A percentile compares a stretch with the other conserved stretches of the same genome.
Evolutionary conservation across 1,140 invertebrate genomes (phyloP).

Genomic region (Galleria mellonella): DNA sequence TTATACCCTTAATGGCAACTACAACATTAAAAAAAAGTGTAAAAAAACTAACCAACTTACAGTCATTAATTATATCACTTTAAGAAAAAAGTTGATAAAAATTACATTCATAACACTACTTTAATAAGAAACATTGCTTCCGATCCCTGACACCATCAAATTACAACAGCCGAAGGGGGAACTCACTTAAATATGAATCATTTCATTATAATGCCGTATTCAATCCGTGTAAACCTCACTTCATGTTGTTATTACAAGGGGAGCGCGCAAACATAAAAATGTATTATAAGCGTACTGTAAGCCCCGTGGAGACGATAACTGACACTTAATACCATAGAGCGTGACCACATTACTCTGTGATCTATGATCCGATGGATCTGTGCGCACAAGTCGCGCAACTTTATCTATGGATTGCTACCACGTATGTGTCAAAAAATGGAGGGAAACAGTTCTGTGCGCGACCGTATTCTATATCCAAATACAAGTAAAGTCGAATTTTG

Average conservation of each 20-base stretch:
- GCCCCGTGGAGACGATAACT: conserved; percentile 70
- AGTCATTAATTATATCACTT: no score
- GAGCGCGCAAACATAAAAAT: conserved; percentile 64
- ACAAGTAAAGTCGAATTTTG: conserved; percentile 13
- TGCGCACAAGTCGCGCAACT: conserved; percentile 26
- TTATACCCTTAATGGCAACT: no score
- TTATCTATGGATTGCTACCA: conserved; percentile 59
- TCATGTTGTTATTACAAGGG: conserved; percentile 69
- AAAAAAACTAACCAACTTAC: no score
- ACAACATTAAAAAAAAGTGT: no score
- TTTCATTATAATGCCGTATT: conserved; percentile 74
- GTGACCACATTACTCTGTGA: conserved; percentile 72
- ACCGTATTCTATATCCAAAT: conserved; percentile 13
- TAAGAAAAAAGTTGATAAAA: conserved; percentile 35
- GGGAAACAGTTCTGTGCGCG: conserved; percentile 34
- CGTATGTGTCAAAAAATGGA: conserved; percentile 52
- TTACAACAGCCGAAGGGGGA: conserved; percentile 53
- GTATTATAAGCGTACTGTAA: conserved; percentile 58
- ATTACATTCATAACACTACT: conserved; percentile 53
- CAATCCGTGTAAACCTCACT: conserved; percentile 72
- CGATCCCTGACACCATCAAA: conserved; percentile 62
- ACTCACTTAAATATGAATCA: conserved; percentile 75
- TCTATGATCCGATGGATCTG: conserved; percentile 62
- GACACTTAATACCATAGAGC: conserved; percentile 73
- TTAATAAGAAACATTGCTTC: conserved; percentile 72